Evolutionary conservation across 2,113 vertebrate species (phyloP).

Genomic region (Pterocles burchelli): DNA sequence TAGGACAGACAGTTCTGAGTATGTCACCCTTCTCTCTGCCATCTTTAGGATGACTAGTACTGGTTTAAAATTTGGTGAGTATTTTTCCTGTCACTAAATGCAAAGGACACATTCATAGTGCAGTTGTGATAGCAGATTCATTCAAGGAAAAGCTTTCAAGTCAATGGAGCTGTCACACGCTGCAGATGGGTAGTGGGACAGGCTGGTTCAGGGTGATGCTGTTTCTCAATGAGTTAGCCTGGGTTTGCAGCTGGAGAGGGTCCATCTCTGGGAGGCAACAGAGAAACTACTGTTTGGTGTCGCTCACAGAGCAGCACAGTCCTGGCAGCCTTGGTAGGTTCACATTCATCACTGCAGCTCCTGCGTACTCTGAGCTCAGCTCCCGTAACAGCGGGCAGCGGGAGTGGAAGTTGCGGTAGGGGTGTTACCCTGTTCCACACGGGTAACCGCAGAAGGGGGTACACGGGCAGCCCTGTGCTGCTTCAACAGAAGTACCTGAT

Average conservation of each 20-base stretch:
- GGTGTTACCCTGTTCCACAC: neutral
- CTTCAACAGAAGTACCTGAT: neutral
- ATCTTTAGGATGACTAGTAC: neutral
- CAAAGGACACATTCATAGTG: neutral
- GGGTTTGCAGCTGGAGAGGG: neutral
- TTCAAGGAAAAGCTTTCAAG: neutral
- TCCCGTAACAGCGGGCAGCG: neutral
- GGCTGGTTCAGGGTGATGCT: neutral
- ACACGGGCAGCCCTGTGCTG: neutral
- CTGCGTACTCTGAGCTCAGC: rapidly evolving
- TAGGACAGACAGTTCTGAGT: neutral
- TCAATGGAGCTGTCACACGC: neutral
- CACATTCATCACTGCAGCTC: neutral
- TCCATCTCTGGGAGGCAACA: neutral
- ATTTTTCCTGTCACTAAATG: neutral
- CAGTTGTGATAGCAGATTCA: neutral
- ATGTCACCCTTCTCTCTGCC: neutral
- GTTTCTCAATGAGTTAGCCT: neutral
- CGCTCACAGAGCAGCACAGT: neutral
- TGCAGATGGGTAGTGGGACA: neutral
- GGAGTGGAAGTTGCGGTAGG: rapidly evolving
- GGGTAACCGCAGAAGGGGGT: neutral
- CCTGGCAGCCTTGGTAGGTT: rapidly evolving
- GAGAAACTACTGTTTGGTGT: neutral
- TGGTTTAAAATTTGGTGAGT: neutral